Conservation (phyloP, 1,140 invertebrate species). For the Venturia canescens region DNA sequence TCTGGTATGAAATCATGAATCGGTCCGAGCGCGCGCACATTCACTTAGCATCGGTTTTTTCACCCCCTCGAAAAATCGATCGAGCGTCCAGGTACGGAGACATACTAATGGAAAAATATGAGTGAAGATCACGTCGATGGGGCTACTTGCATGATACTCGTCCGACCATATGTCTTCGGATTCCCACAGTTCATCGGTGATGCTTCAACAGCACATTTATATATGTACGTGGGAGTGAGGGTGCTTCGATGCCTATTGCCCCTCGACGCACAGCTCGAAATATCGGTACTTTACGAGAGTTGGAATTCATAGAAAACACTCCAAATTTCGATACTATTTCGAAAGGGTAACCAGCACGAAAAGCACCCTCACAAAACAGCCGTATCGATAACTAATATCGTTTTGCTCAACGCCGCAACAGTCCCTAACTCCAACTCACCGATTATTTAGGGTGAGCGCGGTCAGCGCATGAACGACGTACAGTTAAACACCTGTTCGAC, state of each 20-base stretch:
- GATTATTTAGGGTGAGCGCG: neutral
- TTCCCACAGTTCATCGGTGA: slow-evolving; percentile 63
- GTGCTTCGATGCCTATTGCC: neutral
- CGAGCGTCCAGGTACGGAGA: slow-evolving; percentile 53
- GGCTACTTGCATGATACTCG: slow-evolving; percentile 53
- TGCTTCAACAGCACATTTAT: slow-evolving; percentile 6
- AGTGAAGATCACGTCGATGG: slow-evolving; percentile 50
- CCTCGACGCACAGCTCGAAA: neutral
- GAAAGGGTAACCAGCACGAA: slow-evolving; percentile 57
- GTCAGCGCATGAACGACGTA: neutral
- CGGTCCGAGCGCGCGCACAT: neutral
- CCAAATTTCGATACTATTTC: neutral
- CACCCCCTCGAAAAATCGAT: slow-evolving; percentile 50
- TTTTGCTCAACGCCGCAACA: slow-evolving; percentile 5
- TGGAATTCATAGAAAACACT: slow-evolving; percentile 5
- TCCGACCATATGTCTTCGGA: slow-evolving; percentile 62
- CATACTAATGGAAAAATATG: slow-evolving; percentile 27
- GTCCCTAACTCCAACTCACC: slow-evolving; percentile 17
- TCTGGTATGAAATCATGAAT: slow-evolving; percentile 57
- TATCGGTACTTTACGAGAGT: too few species aligned
- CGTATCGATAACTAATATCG: slow-evolving; percentile 34
- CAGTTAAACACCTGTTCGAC: slow-evolving; percentile 22
- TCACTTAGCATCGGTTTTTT: slow-evolving; percentile 32
- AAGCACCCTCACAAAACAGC: neutral
- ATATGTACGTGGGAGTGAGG: neutral